Evolutionary conservation across 2,797 vertebrate genomes (phyloP).

Genomic region (Chaunax sp.): DNA sequence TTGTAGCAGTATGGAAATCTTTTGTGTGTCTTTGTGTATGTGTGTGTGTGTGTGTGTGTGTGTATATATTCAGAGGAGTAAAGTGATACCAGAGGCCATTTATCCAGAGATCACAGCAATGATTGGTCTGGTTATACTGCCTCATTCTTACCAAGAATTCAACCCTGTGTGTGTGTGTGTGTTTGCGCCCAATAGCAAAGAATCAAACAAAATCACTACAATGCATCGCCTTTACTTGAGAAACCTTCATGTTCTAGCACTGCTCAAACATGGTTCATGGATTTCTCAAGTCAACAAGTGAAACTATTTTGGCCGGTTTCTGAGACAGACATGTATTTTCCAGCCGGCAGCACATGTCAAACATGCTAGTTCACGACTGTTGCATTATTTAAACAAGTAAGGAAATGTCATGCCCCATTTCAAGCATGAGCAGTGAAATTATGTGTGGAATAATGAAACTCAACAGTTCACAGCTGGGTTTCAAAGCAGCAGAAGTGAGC

Average conservation of each 20-base stretch:
- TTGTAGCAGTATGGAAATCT: constrained; percentile 22
- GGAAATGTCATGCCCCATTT: constrained; percentile 26
- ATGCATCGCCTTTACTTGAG: constrained; percentile 23
- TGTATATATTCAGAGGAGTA: constrained; percentile 22
- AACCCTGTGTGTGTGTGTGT: constrained; percentile 15
- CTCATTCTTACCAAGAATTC: constrained; percentile 47
- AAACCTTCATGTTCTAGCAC: constrained; percentile 37
- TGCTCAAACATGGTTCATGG: constrained; percentile 43
- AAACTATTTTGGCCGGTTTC: constrained; percentile 57
- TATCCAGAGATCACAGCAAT: constrained; percentile 57
- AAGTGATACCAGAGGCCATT: constrained; percentile 60
- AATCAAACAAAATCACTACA: constrained; percentile 48
- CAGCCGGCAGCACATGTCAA: constrained; percentile 35
- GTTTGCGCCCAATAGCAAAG: constrained; percentile 33
- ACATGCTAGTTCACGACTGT: constrained; percentile 15
- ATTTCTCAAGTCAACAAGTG: constrained; percentile 50
- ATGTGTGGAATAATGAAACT: constrained; percentile 18
- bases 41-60: constrained; percentile 3
- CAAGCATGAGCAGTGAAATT: constrained; percentile 9
- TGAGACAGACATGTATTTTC: constrained; percentile 26
- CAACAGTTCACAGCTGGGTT: not conserved
- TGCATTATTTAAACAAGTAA: constrained; percentile 53
- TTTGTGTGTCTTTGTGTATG: constrained; percentile 1
- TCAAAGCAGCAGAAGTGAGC: no score
- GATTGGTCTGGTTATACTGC: constrained; percentile 29